Base-by-base conservation (phyloP, 2,888 invertebrate species). In the Arge pagana region DNA sequence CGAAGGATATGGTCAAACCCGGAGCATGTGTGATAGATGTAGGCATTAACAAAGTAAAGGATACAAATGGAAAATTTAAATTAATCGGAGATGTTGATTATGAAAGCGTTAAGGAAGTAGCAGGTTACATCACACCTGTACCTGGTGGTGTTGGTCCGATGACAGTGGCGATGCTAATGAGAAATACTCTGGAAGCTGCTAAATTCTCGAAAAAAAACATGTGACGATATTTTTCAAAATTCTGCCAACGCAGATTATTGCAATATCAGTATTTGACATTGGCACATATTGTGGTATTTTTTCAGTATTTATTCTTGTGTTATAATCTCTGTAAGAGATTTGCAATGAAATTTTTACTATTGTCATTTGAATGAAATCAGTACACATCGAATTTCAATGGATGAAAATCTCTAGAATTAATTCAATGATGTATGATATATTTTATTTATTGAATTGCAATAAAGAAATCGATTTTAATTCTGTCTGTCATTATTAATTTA, bases 141-240 rank as follows among this genome's bases (percentile, higher is more conserved):
- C 95, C 95, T 1, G 87, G 95, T 2, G 96, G 96, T 2, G 95
- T 93, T 3, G 95, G 95, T 0, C 95, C 95, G 0, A 91, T 95
- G 89, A 96, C 96, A 0, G 94, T 95, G 0, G 90, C 93, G 1
- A 94, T 94, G 93, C 77, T 96, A 26, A 92, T 96, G 91, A 85
- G 85, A 62, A 96, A 96, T 72, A 94, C 94, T 0, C 81, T 94
- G 54, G 79, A 81, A 64, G 92, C 93, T 0, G 89, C 90, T 1
- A 81, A 82, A 67, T 78, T 71, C 19, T 71, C 55, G 50, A 35
- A 45, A 52, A 41, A 31, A n/a, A 10, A 31, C n/a, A 16, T 21
- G 33, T 23, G 13, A 13, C 57, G 41, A 59, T 53, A 39, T 33
- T 15, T n/a, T n/a, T 40, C 28, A 41, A 48, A 19, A 36, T 33